Base-by-base conservation (phyloP, 1,140 invertebrate genomes). In the Galendromus occidentalis region DNA sequence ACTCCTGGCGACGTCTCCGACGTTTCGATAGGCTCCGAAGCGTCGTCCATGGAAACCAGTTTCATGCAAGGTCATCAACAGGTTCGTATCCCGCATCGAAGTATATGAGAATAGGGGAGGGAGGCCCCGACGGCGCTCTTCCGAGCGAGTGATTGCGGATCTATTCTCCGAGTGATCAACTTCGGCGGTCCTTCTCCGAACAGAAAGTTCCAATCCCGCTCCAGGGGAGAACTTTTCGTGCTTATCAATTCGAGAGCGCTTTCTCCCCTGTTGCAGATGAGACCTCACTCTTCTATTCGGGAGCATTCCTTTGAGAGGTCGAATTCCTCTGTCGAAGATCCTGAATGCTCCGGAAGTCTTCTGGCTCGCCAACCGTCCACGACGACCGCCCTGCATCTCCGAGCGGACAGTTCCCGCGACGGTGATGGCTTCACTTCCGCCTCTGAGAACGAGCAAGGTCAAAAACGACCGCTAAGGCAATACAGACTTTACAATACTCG, bases 401-500 rank as follows among this genome's bases (percentile, higher is more conserved):
- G 51, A 25, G 25, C 51, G 14, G 51, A 59, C 22, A 17, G 25
- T 14, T 59, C 51, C 22, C 51, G 51, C 6, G 51, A 59, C 51
- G 51, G 51, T 25, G 51, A 59, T 25, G 51, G 51, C 51, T 59
- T 59, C 51, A 59, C 51, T 25, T 59, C 51, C 6, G 51, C 51
- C 12, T 59, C 51, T 33, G 51, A 59, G 22, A 59, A 59, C 51
- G 51, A 59, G 33, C 51, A 59, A 25, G 22, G 14, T 25, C 51
- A 59, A 25, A 59, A 59, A 33, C 51, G 25, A 33, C 51, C 51
- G 17, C 6, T 59, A 22, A 25, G 51, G 33, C 51, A 59, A 33
- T 59, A 59, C 51, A 59, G 51, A 25, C 51, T 59, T 22, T 59
- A 59, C 51, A 59, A 59, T 33, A 59, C 51, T 14, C 51, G 51